Conservation (phyloP, 2,113 vertebrate genomes). For the Enhydra lutris region DNA sequence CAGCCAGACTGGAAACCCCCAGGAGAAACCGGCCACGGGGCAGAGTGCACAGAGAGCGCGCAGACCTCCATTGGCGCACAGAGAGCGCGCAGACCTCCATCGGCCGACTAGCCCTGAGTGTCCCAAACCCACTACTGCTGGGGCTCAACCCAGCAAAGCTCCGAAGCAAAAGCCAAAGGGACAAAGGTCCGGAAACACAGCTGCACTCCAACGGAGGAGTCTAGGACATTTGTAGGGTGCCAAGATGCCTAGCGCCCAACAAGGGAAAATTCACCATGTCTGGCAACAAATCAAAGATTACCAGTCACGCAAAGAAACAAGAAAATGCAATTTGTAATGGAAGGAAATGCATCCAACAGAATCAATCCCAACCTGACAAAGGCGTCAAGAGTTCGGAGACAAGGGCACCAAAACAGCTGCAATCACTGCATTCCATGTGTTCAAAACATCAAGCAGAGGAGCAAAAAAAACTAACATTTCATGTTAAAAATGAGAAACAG, state of each 20-base stretch:
- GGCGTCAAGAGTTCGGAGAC: background rate
- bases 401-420: too few species aligned
- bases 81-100: background rate
- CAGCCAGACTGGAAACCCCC: background rate
- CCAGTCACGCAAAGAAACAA: background rate
- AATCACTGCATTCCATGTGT: background rate
- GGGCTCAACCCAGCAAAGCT: background rate
- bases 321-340: background rate
- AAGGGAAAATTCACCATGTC: background rate
- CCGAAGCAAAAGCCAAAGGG: background rate
- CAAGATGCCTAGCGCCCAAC: too few species aligned
- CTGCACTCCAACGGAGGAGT: too few species aligned
- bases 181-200: background rate
- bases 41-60: background rate
- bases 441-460: background rate
- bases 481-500: background rate
- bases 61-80: background rate
- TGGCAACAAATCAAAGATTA: background rate
- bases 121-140: background rate
- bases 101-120: background rate
- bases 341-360: background rate
- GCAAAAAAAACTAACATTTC: background rate
- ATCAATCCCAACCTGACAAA: background rate
- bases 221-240: rapidly evolving
- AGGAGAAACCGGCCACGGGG: background rate